phyloP scores from a whole-genome alignment of 1,140 invertebrate genomes.

The Oryctes rhinoceros region DNA sequence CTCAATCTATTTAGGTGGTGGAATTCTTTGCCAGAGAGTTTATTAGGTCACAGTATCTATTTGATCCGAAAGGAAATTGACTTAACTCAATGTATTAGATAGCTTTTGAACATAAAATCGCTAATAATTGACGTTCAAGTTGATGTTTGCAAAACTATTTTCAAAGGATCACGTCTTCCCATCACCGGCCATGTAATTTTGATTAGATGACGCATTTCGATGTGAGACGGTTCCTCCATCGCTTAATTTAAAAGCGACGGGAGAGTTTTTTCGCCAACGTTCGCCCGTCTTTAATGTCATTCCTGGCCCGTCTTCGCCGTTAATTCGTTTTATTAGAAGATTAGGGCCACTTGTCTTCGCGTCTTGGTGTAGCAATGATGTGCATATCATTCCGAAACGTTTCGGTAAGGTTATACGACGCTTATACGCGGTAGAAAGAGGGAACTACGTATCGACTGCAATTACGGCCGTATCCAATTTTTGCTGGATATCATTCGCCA shows the following conservation, averaged over 20 bases:
- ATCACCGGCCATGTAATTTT: not conserved
- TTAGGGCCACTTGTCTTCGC: constrained; percentile 25
- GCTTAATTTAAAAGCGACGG: constrained; percentile 24
- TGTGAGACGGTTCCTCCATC: constrained; percentile 13
- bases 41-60: too few species aligned
- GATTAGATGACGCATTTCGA: not conserved
- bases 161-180: not conserved
- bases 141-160: constrained; percentile 6
- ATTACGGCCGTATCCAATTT: constrained; percentile 11
- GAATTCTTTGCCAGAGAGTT: too few species aligned
- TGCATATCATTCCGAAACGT: constrained; percentile 1
- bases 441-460: not conserved
- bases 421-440: not conserved
- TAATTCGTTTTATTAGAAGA: constrained; percentile 37
- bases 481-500: not conserved
- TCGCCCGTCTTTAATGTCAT: constrained; percentile 7
- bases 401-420: not conserved
- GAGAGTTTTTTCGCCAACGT: not conserved
- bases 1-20: too few species aligned
- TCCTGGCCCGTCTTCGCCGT: constrained; percentile 30
- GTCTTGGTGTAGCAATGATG: constrained; percentile 4
- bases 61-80: too few species aligned
- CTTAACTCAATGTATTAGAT: too few species aligned
- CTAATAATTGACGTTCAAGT: not conserved
- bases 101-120: too few species aligned